A percentile compares a stretch with the other conserved stretches of the same genome.
phyloP scores from a whole-genome alignment of 2,113 vertebrate genomes.

The Toxotes chatareus region DNA sequence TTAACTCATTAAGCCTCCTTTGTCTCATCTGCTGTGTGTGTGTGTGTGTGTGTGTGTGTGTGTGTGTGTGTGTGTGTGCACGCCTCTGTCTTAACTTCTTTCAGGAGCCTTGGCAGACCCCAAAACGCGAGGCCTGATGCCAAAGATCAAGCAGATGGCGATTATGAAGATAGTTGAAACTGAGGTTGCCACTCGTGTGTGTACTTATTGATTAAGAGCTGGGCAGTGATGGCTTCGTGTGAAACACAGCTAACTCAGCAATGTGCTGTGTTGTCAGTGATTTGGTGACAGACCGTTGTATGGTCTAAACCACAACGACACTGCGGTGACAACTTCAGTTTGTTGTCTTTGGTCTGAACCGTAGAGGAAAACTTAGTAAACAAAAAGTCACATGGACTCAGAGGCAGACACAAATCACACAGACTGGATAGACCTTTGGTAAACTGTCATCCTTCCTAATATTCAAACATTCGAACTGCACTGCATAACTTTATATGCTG shows the following conservation, averaged over 20 bases:
- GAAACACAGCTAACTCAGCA: not conserved
- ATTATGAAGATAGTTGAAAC: conserved; percentile 57
- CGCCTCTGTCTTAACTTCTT: conserved; percentile 1
- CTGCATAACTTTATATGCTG: too few species aligned
- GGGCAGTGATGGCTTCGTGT: conserved; percentile 27
- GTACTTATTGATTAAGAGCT: conserved; percentile 37
- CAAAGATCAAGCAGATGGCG: conserved; percentile 80
- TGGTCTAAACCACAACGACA: not conserved
- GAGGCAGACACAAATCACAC: too few species aligned
- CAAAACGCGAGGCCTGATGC: conserved; percentile 54
- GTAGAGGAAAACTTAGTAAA: not conserved
- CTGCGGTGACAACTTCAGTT: not conserved
- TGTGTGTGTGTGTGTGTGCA: not conserved
- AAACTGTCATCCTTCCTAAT: not conserved
- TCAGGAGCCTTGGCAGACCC: conserved; percentile 29
- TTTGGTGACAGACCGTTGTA: not conserved
- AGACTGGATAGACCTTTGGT: too few species aligned
- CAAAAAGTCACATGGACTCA: not conserved
- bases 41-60: conserved; percentile 23
- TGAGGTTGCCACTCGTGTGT: conserved; percentile 37
- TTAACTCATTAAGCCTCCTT: conserved; percentile 75
- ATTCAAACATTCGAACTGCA: not conserved
- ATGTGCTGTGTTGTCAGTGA: not conserved
- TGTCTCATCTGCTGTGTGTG: conserved; percentile 50
- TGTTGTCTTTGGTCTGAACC: not conserved